phyloP scores from a whole-genome alignment of 2,113 vertebrate species.

The Podilymbus podiceps region DNA sequence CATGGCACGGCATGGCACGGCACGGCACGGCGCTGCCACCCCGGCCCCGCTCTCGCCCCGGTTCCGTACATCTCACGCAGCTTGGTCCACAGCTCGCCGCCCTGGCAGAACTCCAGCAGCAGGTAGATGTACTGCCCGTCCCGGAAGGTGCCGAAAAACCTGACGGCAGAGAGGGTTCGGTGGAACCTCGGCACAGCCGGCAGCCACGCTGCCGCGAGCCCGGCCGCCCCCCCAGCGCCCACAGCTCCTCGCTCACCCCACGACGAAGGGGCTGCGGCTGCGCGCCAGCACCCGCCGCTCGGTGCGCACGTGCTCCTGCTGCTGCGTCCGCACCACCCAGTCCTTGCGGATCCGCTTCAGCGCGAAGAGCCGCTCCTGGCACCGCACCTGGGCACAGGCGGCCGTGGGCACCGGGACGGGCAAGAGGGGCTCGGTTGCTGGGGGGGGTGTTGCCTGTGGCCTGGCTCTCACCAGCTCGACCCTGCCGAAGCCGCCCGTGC shows the following conservation, averaged over 20 bases:
- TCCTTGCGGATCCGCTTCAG: constrained; percentile 80
- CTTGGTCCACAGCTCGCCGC: constrained; percentile 84
- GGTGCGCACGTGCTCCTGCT: constrained; percentile 77
- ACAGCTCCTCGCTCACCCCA: not conserved
- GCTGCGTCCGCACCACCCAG: constrained; percentile 74
- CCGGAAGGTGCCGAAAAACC: constrained; percentile 76
- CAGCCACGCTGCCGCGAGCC: not conserved
- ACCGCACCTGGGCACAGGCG: not conserved
- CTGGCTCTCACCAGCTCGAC: constrained; percentile 79
- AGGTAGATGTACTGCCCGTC: constrained; percentile 78
- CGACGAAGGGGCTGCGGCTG: not conserved
- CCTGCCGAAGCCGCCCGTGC: constrained; percentile 80
- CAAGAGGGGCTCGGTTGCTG: no score
- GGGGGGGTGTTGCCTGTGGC: no score
- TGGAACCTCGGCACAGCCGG: not conserved
- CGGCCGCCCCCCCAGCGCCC: not conserved
- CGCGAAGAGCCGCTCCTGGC: constrained; percentile 68
- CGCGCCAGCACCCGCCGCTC: constrained; percentile 77
- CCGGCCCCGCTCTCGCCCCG: no score
- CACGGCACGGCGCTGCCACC: no score
- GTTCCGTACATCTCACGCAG: constrained; percentile 78
- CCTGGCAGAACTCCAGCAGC: constrained; percentile 82
- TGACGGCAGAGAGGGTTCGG: not conserved
- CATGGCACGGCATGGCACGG: not conserved
- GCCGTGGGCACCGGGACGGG: not conserved